Percentiles rank a stretch among this genome's conserved stretches.
Evolutionary conservation across 1,140 invertebrate genomes (phyloP).

Genomic region (Drosophila simulans): DNA sequence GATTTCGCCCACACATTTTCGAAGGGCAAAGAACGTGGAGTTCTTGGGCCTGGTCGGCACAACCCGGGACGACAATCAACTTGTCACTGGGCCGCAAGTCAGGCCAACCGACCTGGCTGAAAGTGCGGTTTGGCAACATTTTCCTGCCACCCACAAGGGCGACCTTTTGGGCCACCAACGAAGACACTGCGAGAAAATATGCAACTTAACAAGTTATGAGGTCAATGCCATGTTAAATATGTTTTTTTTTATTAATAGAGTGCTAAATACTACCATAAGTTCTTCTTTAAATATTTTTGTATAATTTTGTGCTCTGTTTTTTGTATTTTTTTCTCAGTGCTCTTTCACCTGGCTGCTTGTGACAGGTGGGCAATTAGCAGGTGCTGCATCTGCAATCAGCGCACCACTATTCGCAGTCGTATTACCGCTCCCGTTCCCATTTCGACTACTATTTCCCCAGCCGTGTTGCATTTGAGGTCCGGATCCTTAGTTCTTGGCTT

Average conservation of each 20-base stretch:
- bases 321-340: background rate
- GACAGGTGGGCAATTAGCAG: constrained; percentile 34
- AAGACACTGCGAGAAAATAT: background rate
- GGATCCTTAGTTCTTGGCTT: background rate
- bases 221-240: too few relatives aligned
- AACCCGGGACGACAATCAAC: constrained; percentile 4
- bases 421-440: background rate
- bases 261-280: too few relatives aligned
- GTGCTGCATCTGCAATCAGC: constrained; percentile 24
- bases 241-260: too few relatives aligned
- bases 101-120: background rate
- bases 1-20: constrained; percentile 16
- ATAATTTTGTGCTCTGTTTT: too few relatives aligned
- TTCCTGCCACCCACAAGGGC: background rate
- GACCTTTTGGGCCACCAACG: background rate
- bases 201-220: too few relatives aligned
- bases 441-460: background rate
- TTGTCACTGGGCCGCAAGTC: constrained; percentile 3
- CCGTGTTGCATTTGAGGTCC: background rate
- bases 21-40: too few relatives aligned
- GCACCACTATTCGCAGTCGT: background rate
- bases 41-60: background rate
- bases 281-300: too few relatives aligned
- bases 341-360: background rate
- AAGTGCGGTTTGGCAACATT: constrained; percentile 17